Evolutionary conservation across 2,888 invertebrate genomes (phyloP), one percentile per base, ranked within the genome.

Genomic region (Patella depressa): DNA sequence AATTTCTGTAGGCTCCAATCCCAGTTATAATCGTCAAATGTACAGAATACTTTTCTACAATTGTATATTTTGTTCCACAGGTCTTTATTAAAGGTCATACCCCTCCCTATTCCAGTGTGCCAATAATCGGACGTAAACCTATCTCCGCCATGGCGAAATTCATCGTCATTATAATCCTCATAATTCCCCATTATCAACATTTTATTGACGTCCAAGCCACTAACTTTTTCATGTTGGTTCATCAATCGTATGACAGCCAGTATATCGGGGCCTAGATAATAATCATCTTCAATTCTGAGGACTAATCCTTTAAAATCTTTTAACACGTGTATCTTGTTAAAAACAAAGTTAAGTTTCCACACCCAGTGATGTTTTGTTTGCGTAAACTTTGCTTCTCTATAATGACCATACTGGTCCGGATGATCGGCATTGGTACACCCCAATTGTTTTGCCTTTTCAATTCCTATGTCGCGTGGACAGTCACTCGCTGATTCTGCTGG

Each of bases 311-410:
- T 54, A 57, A 74, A 77, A n/a, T 77, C 11, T 19, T 55, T 7
- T 45, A 77, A 57, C 15, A 71, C n/a, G 19, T 24, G 34, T 2
- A 77, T 74, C 5, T 72, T 29, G 54, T 77, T 74, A 19, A 77
- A 74, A 5, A 73, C 71, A 57, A 74, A 77, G 29, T 73, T 70
- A 15, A 73, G 70, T 57, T 73, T 77, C 77, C 77, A 77, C 2
- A 74, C 5, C 73, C 74, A 77, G 55, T 77, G 77, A 57, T 77
- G 77, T 71, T 77, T 77, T 3, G 74, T 77, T 24, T 77, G 77
- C 11, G 74, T 59, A n/a, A 71, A 55, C 14, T n/a, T 29, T 4
- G 70, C 73, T 34, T 77, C 74, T 53, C 77, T 73, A 71, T 77
- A 77, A 55, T 77, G 77, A 3, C 71, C 69, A 57, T 73, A 73